phyloP scores from a whole-genome alignment of 1,140 invertebrate genomes.

The Aphidius ervi region DNA sequence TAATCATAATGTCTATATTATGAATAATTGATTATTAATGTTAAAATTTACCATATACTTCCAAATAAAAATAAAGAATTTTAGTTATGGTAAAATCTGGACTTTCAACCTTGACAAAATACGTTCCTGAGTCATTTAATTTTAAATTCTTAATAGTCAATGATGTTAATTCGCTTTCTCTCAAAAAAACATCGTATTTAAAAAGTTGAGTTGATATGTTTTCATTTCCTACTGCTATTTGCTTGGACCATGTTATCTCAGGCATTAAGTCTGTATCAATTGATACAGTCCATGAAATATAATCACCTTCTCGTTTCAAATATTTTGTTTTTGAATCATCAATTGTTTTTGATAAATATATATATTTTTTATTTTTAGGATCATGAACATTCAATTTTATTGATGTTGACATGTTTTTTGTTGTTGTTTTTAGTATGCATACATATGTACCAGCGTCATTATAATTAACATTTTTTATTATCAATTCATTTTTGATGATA shows the following conservation, averaged over 20 bases:
- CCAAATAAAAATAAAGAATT: conserved; percentile 33
- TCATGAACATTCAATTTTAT: conserved; percentile 46
- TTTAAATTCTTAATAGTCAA: conserved; percentile 30
- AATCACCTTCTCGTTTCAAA: conserved; percentile 25
- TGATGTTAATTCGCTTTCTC: conserved; percentile 5
- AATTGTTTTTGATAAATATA: conserved; percentile 43
- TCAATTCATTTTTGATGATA: conserved; percentile 35
- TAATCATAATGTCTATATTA: background rate
- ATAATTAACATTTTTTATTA: conserved; percentile 44
- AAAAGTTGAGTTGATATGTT: too few relatives aligned
- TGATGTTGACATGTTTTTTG: conserved; percentile 32
- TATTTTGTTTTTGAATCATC: conserved; percentile 25
- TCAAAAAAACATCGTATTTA: too few relatives aligned
- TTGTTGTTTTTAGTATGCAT: conserved; percentile 48
- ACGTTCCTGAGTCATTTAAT: conserved; percentile 34
- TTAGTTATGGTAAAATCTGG: conserved; percentile 10
- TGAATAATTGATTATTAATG: background rate
- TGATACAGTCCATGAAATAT: conserved; percentile 43
- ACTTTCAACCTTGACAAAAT: conserved; percentile 32
- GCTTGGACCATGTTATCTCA: conserved; percentile 43
- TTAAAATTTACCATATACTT: conserved; percentile 31
- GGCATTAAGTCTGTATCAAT: conserved; percentile 49
- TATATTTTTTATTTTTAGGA: conserved; percentile 43
- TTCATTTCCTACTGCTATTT: background rate
- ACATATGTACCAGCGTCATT: conserved; percentile 54